Evolutionary conservation across 1,140 invertebrate species (phyloP).

Genomic region (Battus philenor): DNA sequence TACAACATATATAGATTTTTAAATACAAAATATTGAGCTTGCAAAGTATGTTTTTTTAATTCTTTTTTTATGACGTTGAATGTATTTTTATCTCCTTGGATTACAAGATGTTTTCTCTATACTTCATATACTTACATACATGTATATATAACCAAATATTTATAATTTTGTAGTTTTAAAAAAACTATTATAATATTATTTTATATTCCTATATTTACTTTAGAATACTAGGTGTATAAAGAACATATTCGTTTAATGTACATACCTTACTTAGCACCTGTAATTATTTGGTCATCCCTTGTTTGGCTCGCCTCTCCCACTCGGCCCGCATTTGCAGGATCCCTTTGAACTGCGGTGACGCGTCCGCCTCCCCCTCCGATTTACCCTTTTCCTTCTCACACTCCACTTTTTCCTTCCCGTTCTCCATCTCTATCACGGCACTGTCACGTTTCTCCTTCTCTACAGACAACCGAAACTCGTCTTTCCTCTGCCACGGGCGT

Average conservation of each 20-base stretch:
- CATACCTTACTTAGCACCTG: constrained; percentile 64
- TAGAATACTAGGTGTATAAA: constrained; percentile 7
- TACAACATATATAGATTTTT: no score
- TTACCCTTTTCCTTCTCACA: constrained; percentile 44
- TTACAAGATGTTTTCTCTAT: neutral
- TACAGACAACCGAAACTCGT: constrained; percentile 46
- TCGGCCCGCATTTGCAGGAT: constrained; percentile 84
- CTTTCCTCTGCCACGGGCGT: constrained; percentile 60
- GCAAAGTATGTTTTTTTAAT: no score
- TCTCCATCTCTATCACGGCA: constrained; percentile 67
- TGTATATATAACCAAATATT: constrained; percentile 1
- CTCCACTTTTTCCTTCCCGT: constrained; percentile 43
- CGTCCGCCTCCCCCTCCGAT: constrained; percentile 59
- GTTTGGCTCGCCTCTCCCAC: constrained; percentile 83
- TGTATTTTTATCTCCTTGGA: no score
- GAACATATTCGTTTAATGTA: constrained; percentile 3
- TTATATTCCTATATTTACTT: neutral
- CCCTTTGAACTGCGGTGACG: constrained; percentile 78
- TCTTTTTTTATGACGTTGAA: no score
- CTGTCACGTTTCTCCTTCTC: constrained; percentile 52
- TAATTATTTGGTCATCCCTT: constrained; percentile 77
- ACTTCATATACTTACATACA: neutral
- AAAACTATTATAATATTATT: neutral
- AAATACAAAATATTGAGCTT: no score
- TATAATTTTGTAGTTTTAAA: constrained; percentile 3